Conservation (phyloP, 1,140 invertebrate species). For the Cydia pomonella region DNA sequence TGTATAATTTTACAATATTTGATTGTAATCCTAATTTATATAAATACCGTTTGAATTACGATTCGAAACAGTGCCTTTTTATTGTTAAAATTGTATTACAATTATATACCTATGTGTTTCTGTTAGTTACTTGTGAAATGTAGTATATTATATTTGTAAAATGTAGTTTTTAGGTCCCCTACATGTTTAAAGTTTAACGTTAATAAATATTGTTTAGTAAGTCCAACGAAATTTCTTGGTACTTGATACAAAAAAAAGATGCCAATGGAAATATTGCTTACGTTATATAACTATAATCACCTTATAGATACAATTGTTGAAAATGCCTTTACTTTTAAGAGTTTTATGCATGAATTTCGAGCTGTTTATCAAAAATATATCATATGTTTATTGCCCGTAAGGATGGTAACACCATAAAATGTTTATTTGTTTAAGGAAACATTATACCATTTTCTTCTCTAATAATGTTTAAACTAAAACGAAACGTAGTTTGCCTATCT, state of each 20-base stretch:
- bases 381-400: too few relatives aligned
- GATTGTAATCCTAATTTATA: conserved; percentile 30
- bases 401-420: too few relatives aligned
- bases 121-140: conserved; percentile 42
- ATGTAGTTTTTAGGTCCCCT: conserved; percentile 8
- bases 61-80: conserved; percentile 58
- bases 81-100: conserved; percentile 48
- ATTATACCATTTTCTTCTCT: too few relatives aligned
- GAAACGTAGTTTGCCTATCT: too few relatives aligned
- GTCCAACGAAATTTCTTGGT: not conserved
- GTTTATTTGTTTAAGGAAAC: too few relatives aligned
- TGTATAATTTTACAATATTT: not conserved
- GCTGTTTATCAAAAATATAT: too few relatives aligned
- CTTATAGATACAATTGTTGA: too few relatives aligned
- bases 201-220: not conserved
- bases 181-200: not conserved
- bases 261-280: too few relatives aligned
- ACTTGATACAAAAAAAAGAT: not conserved
- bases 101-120: conserved; percentile 44
- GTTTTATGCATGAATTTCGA: too few relatives aligned
- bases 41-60: conserved; percentile 44
- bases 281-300: too few relatives aligned
- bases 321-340: too few relatives aligned
- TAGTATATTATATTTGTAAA: conserved; percentile 17
- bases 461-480: too few relatives aligned